Percentiles rank a stretch among this genome's conserved stretches.
Conservation (phyloP, 2,797 vertebrate genomes). For the Delichon dasypus region DNA sequence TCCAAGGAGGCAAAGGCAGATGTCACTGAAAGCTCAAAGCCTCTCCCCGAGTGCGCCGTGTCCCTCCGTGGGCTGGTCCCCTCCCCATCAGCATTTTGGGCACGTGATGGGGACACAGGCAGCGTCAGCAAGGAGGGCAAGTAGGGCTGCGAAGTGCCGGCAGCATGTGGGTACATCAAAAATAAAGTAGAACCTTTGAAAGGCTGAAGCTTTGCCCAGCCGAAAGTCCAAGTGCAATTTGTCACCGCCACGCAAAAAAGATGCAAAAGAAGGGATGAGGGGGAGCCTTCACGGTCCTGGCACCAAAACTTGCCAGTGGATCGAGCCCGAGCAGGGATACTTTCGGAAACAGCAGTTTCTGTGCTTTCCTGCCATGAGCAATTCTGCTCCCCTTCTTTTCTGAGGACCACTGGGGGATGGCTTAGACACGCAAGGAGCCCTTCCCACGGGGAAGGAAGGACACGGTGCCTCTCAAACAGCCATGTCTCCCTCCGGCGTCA, state of each 20-base stretch:
- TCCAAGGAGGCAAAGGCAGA: neutral
- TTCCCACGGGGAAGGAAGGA: neutral
- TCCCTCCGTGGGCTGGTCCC: neutral
- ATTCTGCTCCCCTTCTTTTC: neutral
- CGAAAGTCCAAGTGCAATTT: rapidly evolving
- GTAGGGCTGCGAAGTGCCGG: rapidly evolving
- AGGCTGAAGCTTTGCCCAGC: neutral
- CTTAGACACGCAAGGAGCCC: neutral
- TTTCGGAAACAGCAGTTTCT: neutral
- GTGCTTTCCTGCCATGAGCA: neutral
- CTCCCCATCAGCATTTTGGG: neutral
- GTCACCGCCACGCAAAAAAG: neutral
- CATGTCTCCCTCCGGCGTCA: neutral
- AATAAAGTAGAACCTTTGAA: neutral
- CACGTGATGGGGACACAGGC: neutral
- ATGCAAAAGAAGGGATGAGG: neutral
- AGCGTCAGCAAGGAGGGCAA: neutral
- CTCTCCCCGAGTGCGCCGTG: rapidly evolving
- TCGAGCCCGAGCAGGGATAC: neutral
- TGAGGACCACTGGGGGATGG: neutral
- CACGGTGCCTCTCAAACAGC: rapidly evolving
- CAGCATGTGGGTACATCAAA: neutral
- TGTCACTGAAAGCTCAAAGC: neutral
- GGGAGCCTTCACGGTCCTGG: neutral
- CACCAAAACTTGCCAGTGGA: neutral